These are phyloP conservation scores for Hydrozoanthus tunicans DNA, from an alignment of 64 coral and sea anemone species.

Conservation along the genomic window DNA sequence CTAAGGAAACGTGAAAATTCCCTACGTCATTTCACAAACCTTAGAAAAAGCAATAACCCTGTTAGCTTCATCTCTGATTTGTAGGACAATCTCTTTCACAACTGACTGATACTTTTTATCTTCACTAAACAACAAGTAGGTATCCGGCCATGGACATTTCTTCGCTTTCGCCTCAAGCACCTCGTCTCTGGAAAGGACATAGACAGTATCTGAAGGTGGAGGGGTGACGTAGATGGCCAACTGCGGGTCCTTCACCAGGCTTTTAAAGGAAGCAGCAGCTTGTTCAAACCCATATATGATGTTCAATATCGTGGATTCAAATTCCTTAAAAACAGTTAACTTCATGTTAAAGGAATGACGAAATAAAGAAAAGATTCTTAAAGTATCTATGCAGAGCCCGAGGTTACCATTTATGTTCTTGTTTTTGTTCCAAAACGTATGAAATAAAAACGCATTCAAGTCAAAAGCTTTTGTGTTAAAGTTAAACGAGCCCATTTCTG, in stretches of 20 bases:
- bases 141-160: constrained; percentile 79
- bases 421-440: too few relatives aligned
- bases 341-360: too few relatives aligned
- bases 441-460: too few relatives aligned
- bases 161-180: constrained; percentile 64
- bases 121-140: constrained; percentile 76
- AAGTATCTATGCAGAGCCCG: too few relatives aligned
- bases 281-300: constrained; percentile 85
- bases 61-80: constrained; percentile 75
- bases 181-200: constrained; percentile 74
- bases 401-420: too few relatives aligned
- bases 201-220: constrained; percentile 81
- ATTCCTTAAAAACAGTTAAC: constrained; percentile 51
- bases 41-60: constrained; percentile 74
- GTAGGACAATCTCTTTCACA: constrained; percentile 66
- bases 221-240: constrained; percentile 72
- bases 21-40: constrained; percentile 14
- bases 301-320: constrained; percentile 64
- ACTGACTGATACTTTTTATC: constrained; percentile 91
- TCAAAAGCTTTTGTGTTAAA: too few relatives aligned
- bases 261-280: constrained; percentile 78
- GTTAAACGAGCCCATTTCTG: too few relatives aligned
- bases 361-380: too few relatives aligned
- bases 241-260: constrained; percentile 73
- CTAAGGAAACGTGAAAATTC: too few relatives aligned